Base-by-base conservation (phyloP, 2,797 vertebrate species). In the Ambastaia sidthimunki region DNA sequence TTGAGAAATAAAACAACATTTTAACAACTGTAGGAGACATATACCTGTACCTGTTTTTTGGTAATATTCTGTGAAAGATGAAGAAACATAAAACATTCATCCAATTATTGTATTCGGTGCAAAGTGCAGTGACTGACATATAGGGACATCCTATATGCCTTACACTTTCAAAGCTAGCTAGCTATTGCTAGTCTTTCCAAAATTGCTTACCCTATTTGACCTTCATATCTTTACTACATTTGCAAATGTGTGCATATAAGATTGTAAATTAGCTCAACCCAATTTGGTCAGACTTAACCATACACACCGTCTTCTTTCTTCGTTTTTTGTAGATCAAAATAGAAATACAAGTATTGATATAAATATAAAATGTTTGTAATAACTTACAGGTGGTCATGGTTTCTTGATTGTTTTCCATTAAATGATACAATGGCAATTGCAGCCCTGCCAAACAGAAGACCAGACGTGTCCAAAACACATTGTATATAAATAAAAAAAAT, bases 371-470 rank as follows among this genome's bases (percentile, higher is more conserved):
- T 44, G 41, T 44, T 44, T 44, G 41, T 2, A 10, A 1, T 19
- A 76, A 76, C 74, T 76, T 76, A 76, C 74, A 76, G 18, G 65
- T 59, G 18, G 7, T 3, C 52, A 59, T 57, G 12, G 37, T 7
- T 47, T 0, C 7, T 31, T 37, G 4, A 41, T 13, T 76, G 5
- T 2, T n/a, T 19, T 48, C 52, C 37, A 31, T 3, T 10, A 68
- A 31, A 59, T 54, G 9, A 77, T 77, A 59, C 12, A 47, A 7
- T 19, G 65, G 65, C 12, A 21, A 12, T 28, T 47, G 50, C 9
- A 19, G n/a, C 7, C 4, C 65, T 76, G 52, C 9, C 21, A 28
- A 52, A 50, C 25, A 65, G 48, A 52, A 75, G 52, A n/a, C 19
- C n/a, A 65, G 1, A 23, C 15, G 7, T 74, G 47, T 34, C 1